Conservation (phyloP, 2,888 invertebrate species). For the Temnothorax rugatulus region DNA sequence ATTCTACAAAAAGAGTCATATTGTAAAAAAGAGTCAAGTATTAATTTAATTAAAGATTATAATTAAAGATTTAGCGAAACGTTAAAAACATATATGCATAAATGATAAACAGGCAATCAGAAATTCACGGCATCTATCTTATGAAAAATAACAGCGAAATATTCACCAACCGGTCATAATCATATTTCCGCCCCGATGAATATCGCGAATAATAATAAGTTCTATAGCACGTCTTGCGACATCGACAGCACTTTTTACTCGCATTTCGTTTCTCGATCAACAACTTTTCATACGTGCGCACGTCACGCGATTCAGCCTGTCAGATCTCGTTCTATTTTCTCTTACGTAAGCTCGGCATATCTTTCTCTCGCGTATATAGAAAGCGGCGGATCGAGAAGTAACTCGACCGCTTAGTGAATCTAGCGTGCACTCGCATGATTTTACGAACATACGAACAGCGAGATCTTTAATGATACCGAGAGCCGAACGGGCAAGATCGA, state of each 20-base stretch:
- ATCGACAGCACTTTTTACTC: background rate
- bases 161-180: background rate
- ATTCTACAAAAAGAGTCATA: too few relatives aligned
- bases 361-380: slow-evolving; percentile 22
- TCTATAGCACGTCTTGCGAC: background rate
- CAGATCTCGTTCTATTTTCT: slow-evolving; percentile 38
- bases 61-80: background rate
- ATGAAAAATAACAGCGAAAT: slow-evolving; percentile 3
- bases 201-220: background rate
- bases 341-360: slow-evolving; percentile 40
- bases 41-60: too few relatives aligned
- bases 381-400: slow-evolving; percentile 46
- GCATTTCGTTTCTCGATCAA: slow-evolving; percentile 19
- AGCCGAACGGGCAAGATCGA: slow-evolving; percentile 26
- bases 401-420: slow-evolving; percentile 10
- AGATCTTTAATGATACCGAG: slow-evolving; percentile 32
- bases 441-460: slow-evolving; percentile 31
- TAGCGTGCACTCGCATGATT: slow-evolving; percentile 28
- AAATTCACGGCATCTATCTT: background rate
- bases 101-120: slow-evolving; percentile 1
- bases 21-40: too few relatives aligned
- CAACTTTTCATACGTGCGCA: slow-evolving; percentile 24
- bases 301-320: slow-evolving; percentile 20
- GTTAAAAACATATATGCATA: background rate
- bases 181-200: background rate